phyloP scores from a whole-genome alignment of 2,888 invertebrate genomes.

The Nemoura dubitans region DNA sequence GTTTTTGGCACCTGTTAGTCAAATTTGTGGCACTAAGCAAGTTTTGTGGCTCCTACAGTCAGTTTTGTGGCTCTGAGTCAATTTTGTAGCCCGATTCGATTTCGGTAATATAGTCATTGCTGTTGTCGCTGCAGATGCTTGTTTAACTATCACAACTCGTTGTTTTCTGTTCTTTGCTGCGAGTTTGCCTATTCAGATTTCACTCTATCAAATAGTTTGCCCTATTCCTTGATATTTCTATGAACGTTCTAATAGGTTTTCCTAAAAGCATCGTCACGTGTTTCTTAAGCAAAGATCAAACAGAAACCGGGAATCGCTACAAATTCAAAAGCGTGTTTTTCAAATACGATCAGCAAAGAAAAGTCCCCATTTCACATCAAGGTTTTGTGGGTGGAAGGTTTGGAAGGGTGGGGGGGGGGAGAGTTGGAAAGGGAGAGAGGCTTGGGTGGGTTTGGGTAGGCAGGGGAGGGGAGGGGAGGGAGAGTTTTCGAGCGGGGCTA shows the following conservation, averaged over 20 bases:
- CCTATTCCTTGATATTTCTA: slow-evolving; percentile 27
- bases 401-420: not conserved
- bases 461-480: not conserved
- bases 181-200: not conserved
- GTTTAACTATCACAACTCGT: too few relatives aligned
- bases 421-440: not conserved
- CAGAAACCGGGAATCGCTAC: slow-evolving; percentile 30
- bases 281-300: slow-evolving; percentile 36
- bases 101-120: too few relatives aligned
- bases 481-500: not conserved
- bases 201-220: not conserved
- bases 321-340: slow-evolving; percentile 41
- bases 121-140: too few relatives aligned
- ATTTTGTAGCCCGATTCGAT: too few relatives aligned
- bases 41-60: too few relatives aligned
- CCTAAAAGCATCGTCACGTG: slow-evolving; percentile 28
- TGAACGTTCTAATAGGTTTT: slow-evolving; percentile 19
- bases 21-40: too few relatives aligned
- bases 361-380: slow-evolving; percentile 34
- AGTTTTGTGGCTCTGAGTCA: too few relatives aligned
- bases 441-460: not conserved
- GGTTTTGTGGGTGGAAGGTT: slow-evolving; percentile 19
- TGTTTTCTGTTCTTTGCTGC: too few relatives aligned
- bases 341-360: slow-evolving; percentile 36
- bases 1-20: too few relatives aligned